Conservation (phyloP, 2,888 invertebrate genomes). For the Bibio marci region DNA sequence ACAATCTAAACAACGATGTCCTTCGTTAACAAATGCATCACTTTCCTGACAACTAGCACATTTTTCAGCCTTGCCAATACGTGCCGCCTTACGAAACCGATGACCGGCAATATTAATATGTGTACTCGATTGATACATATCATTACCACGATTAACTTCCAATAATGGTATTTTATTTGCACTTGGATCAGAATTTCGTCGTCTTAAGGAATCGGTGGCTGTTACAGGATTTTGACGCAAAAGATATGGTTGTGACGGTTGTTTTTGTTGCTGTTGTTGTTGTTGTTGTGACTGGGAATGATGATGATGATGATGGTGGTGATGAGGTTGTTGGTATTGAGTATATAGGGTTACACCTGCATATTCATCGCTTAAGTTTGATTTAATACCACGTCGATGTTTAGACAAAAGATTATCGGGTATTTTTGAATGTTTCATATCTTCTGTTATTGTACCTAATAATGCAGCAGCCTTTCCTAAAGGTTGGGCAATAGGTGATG, state of each 20-base stretch:
- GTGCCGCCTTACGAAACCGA: constrained; percentile 56
- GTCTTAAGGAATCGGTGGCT: constrained; percentile 27
- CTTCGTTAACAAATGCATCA: constrained; percentile 64
- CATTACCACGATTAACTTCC: constrained; percentile 29
- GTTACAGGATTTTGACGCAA: constrained; percentile 1
- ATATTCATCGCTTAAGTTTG: constrained; percentile 15
- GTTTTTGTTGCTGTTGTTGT: background rate
- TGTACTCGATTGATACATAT: constrained; percentile 18
- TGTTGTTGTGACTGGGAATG: background rate
- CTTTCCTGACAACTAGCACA: constrained; percentile 69
- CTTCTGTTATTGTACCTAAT: constrained; percentile 16
- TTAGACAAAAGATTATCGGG: constrained; percentile 7
- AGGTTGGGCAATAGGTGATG: background rate
- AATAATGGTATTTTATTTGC: constrained; percentile 34
- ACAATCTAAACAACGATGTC: constrained; percentile 66
- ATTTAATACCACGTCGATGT: constrained; percentile 13
- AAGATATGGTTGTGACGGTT: background rate
- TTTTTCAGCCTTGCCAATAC: constrained; percentile 63
- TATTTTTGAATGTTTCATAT: constrained; percentile 4
- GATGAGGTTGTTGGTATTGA: background rate
- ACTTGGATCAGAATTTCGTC: constrained; percentile 55
- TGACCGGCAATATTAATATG: constrained; percentile 56
- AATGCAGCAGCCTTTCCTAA: constrained; percentile 16
- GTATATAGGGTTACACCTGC: constrained; percentile 6
- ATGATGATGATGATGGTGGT: no score